Conservation (phyloP, 1,140 invertebrate species). For the Archivesica marissinica region DNA sequence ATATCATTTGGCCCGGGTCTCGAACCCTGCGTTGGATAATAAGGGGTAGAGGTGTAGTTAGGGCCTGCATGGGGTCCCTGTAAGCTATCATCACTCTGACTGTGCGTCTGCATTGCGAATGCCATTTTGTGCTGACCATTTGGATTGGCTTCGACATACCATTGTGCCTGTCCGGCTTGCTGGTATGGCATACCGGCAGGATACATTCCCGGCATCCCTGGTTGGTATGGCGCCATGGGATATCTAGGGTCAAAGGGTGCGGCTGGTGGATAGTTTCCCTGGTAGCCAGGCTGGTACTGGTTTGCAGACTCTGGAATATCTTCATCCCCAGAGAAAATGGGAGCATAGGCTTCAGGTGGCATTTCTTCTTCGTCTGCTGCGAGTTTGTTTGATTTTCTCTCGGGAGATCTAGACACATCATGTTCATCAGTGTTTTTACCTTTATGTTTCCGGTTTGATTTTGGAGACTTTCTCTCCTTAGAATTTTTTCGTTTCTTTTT, state of each 20-base stretch:
- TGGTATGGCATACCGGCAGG: slow-evolving; percentile 46
- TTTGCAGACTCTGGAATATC: background rate
- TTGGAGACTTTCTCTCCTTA: slow-evolving; percentile 52
- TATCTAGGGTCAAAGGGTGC: slow-evolving; percentile 40
- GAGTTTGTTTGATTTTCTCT: slow-evolving; percentile 27
- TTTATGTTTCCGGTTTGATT: slow-evolving; percentile 1
- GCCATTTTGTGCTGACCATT: slow-evolving; percentile 62
- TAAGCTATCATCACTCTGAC: slow-evolving; percentile 33
- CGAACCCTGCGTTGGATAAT: background rate
- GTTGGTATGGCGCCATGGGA: slow-evolving; percentile 18
- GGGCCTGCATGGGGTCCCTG: background rate
- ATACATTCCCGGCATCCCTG: slow-evolving; percentile 13
- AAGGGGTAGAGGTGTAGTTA: slow-evolving; percentile 48
- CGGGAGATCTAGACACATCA: background rate
- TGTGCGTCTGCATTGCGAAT: slow-evolving; percentile 60
- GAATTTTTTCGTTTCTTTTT: slow-evolving; percentile 59
- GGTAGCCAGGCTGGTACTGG: slow-evolving; percentile 58
- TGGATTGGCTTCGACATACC: slow-evolving; percentile 57
- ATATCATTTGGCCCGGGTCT: slow-evolving; percentile 17
- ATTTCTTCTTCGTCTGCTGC: slow-evolving; percentile 4
- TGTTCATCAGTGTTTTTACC: slow-evolving; percentile 28
- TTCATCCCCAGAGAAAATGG: slow-evolving; percentile 55
- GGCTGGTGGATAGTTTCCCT: slow-evolving; percentile 1
- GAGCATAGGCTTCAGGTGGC: slow-evolving; percentile 51
- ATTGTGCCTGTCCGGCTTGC: slow-evolving; percentile 57